Evolutionary conservation across 2,113 vertebrate species (phyloP).

Genomic region (Eublepharis macularius): DNA sequence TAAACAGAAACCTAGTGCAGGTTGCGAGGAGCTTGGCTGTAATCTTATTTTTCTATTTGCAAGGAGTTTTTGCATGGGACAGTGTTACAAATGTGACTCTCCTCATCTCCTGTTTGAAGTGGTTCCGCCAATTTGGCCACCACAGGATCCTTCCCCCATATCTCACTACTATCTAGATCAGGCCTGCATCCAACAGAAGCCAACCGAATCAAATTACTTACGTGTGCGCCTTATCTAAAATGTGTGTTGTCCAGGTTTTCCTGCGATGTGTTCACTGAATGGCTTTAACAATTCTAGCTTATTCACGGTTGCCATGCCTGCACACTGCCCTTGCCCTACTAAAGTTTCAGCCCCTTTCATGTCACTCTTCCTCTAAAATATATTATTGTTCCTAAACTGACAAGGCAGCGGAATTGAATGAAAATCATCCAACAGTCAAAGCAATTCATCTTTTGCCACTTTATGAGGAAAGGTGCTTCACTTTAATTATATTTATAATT

Average conservation of each 20-base stretch:
- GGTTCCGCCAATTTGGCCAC: too few species aligned
- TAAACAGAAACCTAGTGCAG: too few species aligned
- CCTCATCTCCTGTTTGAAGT: too few species aligned
- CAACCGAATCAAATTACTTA: background rate
- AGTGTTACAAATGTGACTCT: too few species aligned
- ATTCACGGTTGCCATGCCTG: background rate
- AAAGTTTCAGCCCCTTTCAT: background rate
- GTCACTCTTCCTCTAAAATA: background rate
- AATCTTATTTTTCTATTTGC: too few species aligned
- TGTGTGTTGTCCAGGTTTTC: background rate
- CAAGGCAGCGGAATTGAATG: background rate
- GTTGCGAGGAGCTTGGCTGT: too few species aligned
- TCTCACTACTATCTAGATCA: too few species aligned
- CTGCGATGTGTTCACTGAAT: background rate
- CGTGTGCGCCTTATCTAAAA: background rate
- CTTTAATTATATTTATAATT: slow-evolving; percentile 27
- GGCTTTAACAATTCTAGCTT: background rate
- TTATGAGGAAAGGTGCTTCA: background rate
- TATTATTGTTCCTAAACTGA: background rate
- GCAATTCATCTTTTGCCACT: slow-evolving; percentile 3
- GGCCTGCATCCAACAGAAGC: background rate
- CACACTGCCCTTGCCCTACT: background rate
- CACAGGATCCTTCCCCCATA: too few species aligned
- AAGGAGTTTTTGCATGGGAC: too few species aligned
- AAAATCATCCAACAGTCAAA: slow-evolving; percentile 1